Evolutionary conservation across 2,113 vertebrate genomes (phyloP).

Genomic region (Ophiodon elongatus): DNA sequence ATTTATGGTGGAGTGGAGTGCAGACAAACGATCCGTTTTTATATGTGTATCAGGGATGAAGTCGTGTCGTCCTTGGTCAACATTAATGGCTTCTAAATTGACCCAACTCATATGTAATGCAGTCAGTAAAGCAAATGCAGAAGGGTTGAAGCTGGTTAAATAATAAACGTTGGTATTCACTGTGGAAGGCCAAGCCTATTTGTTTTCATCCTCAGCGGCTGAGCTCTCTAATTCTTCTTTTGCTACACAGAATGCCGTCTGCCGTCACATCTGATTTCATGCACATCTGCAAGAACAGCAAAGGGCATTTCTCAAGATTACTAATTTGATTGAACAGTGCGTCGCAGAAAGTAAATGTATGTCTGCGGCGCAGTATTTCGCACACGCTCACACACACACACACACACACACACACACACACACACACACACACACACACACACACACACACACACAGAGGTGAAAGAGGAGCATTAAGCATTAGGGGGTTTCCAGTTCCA

Average conservation of each 20-base stretch:
- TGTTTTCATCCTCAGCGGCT: slow-evolving; percentile 37
- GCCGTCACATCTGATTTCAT: slow-evolving; percentile 53
- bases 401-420: neutral
- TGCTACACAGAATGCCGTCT: slow-evolving; percentile 23
- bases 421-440: neutral
- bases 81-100: neutral
- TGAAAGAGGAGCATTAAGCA: neutral
- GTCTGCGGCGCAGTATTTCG: slow-evolving; percentile 18
- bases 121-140: slow-evolving; percentile 13
- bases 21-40: neutral
- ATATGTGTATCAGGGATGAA: too few relatives aligned
- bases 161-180: neutral
- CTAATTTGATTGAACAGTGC: slow-evolving; percentile 42
- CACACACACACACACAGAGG: neutral
- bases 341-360: slow-evolving; percentile 26
- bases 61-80: neutral
- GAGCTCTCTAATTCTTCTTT: slow-evolving; percentile 42
- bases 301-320: slow-evolving; percentile 54
- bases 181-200: slow-evolving; percentile 16
- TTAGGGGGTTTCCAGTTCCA: neutral
- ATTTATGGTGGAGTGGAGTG: neutral
- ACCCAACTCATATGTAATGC: neutral
- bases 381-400: too few relatives aligned
- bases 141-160: neutral
- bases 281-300: slow-evolving; percentile 28